A percentile compares a stretch with the other conserved stretches of the same genome.
Evolutionary conservation across 2,888 invertebrate species (phyloP).

Genomic region (Lypha dubia): DNA sequence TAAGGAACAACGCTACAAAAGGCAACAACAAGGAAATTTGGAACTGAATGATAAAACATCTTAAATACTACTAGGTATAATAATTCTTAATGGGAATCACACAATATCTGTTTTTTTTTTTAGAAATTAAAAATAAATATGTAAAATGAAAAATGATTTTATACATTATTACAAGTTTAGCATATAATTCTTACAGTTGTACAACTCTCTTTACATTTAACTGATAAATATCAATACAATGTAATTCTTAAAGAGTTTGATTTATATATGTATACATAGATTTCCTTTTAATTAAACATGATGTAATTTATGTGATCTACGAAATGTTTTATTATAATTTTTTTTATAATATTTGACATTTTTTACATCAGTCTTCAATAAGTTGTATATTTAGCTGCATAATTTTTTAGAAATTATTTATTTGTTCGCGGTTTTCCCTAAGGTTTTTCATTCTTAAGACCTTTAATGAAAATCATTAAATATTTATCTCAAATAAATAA

Average conservation of each 20-base stretch:
- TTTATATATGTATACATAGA: constrained; percentile 21
- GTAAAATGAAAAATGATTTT: constrained; percentile 58
- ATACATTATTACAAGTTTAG: constrained; percentile 58
- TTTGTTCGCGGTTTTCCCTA: background rate
- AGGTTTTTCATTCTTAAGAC: background rate
- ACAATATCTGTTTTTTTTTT: constrained; percentile 48
- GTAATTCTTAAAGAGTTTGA: constrained; percentile 29
- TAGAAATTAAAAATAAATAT: constrained; percentile 55
- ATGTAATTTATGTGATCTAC: constrained; percentile 16
- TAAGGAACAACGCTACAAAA: constrained; percentile 86
- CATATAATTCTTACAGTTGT: constrained; percentile 62
- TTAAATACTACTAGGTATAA: constrained; percentile 74
- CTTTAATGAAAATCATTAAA: background rate
- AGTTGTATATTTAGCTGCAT: background rate
- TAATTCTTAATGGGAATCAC: constrained; percentile 45
- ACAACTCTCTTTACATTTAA: constrained; percentile 49
- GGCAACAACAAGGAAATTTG: constrained; percentile 77
- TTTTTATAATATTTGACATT: background rate
- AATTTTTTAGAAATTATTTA: background rate
- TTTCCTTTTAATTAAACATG: background rate
- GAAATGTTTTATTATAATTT: constrained; percentile 3
- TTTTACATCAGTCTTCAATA: constrained; percentile 15
- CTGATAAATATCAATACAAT: constrained; percentile 31
- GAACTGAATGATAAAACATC: constrained; percentile 80
- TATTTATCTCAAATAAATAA: background rate